Base-by-base conservation (phyloP, 1,140 invertebrate genomes). In the Mamestra configurata region DNA sequence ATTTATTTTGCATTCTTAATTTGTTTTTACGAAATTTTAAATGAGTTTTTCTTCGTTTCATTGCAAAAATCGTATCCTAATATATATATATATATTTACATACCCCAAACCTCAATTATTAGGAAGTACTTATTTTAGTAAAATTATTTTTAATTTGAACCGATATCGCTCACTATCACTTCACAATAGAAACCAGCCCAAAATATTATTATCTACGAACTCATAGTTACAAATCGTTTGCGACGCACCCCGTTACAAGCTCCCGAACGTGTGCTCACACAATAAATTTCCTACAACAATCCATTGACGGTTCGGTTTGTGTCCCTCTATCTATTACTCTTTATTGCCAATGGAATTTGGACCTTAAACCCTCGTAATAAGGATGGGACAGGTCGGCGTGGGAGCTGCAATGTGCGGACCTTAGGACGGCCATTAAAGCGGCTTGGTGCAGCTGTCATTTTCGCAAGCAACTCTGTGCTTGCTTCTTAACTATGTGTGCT, bases 391-490 rank as follows among this genome's bases (percentile, higher is more conserved):
- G 31, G 40, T 53, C 18, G 13, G 27, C 46, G n/a, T 59, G 61
- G n/a, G 66, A 70, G 61, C 20, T 20, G 15, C 75, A 49, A 24
- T 80, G 80, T 82, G 79, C 37, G 71, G 71, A 72, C 79, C 76
- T 82, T 35, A 59, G 81, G 81, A 87, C 59, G 82, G 80, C 84
- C 86, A 89, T 88, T 89, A 88, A 82, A 83, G 82, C 64, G 72
- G 75, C 82, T 82, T 68, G 80, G 55, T 82, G 83, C 88, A 88
- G 88, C 88, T 89, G 88, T 88, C 85, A 87, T 84, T 82, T 89
- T 89, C 87, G 82, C 87, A 87, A 82, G 83, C 82, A 18, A 31
- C 37, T 46, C 53, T 6, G 22, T 46, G 49, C 49, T 5, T 35
- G 15, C 15, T 43, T 77, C 71, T 73, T 73, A 57, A 13, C 18